phyloP scores from a whole-genome alignment of 2,113 vertebrate species.

The Harpagus bidentatus region DNA sequence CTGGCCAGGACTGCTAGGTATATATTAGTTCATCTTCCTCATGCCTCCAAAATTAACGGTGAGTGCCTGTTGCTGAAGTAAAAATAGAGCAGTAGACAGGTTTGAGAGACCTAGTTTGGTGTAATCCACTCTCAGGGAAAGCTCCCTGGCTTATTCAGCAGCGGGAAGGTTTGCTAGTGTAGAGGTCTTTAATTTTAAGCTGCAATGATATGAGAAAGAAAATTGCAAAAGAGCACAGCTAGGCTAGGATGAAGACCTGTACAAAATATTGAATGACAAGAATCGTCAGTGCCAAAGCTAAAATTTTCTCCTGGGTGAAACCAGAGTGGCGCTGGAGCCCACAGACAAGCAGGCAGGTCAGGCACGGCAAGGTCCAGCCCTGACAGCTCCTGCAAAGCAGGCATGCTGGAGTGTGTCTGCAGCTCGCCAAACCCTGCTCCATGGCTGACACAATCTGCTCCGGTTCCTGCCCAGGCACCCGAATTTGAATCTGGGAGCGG shows the following conservation, averaged over 20 bases:
- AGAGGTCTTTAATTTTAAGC: not conserved
- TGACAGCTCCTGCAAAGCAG: not conserved
- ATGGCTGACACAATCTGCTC: not conserved
- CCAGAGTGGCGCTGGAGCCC: fast-evolving
- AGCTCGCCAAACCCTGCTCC: not conserved
- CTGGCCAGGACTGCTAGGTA: not conserved
- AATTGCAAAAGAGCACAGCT: not conserved
- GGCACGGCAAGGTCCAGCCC: not conserved
- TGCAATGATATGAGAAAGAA: not conserved
- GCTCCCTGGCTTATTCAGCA: not conserved
- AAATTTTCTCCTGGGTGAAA: not conserved
- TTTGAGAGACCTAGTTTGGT: not conserved
- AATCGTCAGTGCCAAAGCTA: not conserved
- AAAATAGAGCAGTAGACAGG: not conserved
- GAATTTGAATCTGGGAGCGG: not conserved
- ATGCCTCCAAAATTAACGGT: not conserved
- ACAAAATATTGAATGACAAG: not conserved
- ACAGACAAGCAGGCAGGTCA: not conserved
- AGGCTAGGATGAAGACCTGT: not conserved
- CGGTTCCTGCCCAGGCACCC: not conserved
- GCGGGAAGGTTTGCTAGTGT: not conserved
- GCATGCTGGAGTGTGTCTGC: not conserved
- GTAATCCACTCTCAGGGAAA: not conserved
- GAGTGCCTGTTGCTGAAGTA: not conserved
- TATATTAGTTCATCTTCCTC: not conserved